Base-by-base conservation (phyloP, 2,113 vertebrate species). In the Strix aluco region DNA sequence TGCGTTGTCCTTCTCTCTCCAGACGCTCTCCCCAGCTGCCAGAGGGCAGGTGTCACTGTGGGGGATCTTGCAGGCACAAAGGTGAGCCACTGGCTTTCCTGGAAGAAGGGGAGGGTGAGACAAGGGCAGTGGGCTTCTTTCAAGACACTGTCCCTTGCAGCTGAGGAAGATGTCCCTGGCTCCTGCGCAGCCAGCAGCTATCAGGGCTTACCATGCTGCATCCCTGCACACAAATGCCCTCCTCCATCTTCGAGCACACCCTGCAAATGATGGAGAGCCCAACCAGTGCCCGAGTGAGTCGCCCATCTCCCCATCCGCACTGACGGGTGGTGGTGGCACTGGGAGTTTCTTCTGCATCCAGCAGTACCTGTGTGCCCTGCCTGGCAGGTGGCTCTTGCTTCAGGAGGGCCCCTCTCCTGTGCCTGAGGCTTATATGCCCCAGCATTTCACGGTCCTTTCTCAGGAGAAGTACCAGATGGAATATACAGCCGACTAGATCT, bases 11-110 rank as follows among this genome's bases (percentile, higher is more conserved):
- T 70, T 82, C 12, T 46, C n/a, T 44, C n/a, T 46, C 11, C 9
- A 3, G 6, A 7, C 0, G 0, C 6, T 61, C 13, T 71, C 5
- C 7, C 34, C 20, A 34, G 14, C n/a, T 85, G 46, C 16, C 18
- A 34, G 49, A 21, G 14, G 25, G 63, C 25, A 69, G 19, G 15
- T 36, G 6, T 44, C 8, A 2, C 20, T 36, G 5, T 29, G 30
- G 21, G 40, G 6, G 15, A 5, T 10, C 38, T 38, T 23, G 7
- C 11, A 38, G 40, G 32, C 20, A 25, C 21, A 15, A 21, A 34
- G 65, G 15, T 46, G n/a, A 81, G 6, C 20, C 15, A 7, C 27
- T 1, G 9, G 10, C 25, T 23, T 65, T 63, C 11, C 11, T 2
- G 0, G 5, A 17, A 9, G 8, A 57, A 34, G 10, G 42, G 46